Conservation (phyloP, 2,797 vertebrate species). For the Squalus acanthias region DNA sequence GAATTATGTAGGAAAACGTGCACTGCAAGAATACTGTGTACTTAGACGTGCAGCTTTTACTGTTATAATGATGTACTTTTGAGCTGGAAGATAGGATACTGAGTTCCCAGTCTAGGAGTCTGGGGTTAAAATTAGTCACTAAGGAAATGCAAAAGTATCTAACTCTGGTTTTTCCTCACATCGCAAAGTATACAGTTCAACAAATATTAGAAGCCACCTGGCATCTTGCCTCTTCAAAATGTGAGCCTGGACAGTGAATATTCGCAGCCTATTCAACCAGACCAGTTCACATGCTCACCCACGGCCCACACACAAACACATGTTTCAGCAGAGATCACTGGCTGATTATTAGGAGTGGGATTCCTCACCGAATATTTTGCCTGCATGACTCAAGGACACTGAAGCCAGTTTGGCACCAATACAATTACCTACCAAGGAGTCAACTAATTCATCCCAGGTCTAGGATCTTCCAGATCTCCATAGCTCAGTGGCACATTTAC, state of each 20-base stretch:
- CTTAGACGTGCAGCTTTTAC: neutral
- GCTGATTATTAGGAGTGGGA: neutral
- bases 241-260: neutral
- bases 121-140: neutral
- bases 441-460: neutral
- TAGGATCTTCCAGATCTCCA: neutral
- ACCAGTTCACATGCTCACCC: neutral
- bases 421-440: neutral
- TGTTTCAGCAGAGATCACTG: neutral
- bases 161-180: neutral
- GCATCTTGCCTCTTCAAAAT: neutral
- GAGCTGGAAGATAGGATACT: neutral
- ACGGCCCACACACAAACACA: neutral
- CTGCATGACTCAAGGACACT: neutral
- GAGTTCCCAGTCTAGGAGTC: neutral
- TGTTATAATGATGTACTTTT: neutral
- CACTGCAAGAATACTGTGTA: neutral
- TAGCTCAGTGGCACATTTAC: neutral
- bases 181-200: neutral
- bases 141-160: neutral
- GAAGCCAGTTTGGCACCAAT: neutral
- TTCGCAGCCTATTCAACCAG: neutral
- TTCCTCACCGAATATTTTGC: neutral
- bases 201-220: neutral
- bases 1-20: neutral